Base-by-base conservation (phyloP, 2,888 invertebrate species). In the Lochmaea capreae region DNA sequence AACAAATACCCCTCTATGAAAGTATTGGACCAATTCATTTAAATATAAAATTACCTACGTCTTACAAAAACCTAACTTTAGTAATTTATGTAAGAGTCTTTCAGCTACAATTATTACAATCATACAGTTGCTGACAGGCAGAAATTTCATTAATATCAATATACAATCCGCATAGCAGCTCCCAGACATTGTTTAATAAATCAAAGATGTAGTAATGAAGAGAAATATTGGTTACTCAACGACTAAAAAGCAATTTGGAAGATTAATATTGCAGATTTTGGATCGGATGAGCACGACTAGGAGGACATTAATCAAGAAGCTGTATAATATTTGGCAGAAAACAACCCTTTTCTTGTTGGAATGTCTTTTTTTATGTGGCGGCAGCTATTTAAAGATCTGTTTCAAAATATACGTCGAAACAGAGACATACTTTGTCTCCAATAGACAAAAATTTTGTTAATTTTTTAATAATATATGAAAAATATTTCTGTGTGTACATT, bases 191-290 rank as follows among this genome's bases (percentile, higher is more conserved):
- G 62, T 62, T 73, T 78, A 74, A 82, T 84, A 83, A 83, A 83
- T 84, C 83, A 82, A 77, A 77, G 75, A 22, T 70, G 75, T 75
- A 67, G 76, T 85, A 85, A 85, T 84, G 83, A 85, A 85, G 85
- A 85, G 84, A 84, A 84, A 85, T 85, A 83, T 79, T 80, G 81
- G 81, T 76, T 81, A 81, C 81, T 82, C 81, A 80, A 80, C 82
- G 80, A 82, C 82, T 80, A 81, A 82, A 83, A 83, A 79, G 82
- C 83, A 84, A 85, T 85, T 83, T 82, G 69, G 81, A 82, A 84
- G 85, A 85, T 85, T 85, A 85, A 85, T 85, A 81, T 76, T 78
- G 72, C 75, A 76, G 72, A 73, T 73, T 70, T 62, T 69, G 72
- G 68, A 73, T 66, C 71, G 67, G 43, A 62, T 57, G 42, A 67